Evolutionary conservation across 2,888 invertebrate genomes (phyloP).

Genomic region (Miltochrista miniata): DNA sequence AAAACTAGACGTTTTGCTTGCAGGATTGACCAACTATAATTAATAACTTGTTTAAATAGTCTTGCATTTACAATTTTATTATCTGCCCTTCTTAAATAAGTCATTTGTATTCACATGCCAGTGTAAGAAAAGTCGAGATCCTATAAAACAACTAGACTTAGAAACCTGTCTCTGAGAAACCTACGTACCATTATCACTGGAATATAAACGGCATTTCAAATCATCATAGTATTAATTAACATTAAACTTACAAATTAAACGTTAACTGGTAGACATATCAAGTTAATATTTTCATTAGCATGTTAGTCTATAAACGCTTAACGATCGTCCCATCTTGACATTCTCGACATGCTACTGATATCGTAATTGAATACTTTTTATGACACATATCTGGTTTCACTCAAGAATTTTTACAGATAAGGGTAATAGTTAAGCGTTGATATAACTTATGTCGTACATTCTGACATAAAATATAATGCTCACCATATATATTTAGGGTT

Average conservation of each 20-base stretch:
- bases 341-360: slow-evolving; percentile 22
- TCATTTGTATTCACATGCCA: neutral
- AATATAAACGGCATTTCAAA: slow-evolving; percentile 8
- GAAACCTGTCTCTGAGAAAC: slow-evolving; percentile 10
- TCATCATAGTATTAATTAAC: too few species aligned
- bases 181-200: slow-evolving; percentile 20
- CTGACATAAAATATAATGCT: slow-evolving; percentile 4
- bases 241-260: too few species aligned
- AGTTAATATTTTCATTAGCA: slow-evolving; percentile 6
- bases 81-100: neutral
- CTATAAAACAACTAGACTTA: slow-evolving; percentile 6
- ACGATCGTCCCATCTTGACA: slow-evolving; percentile 22
- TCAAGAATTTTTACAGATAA: slow-evolving; percentile 18
- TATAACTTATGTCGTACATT: slow-evolving; percentile 12
- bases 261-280: neutral
- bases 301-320: slow-evolving; percentile 13
- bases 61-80: too few species aligned
- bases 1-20: too few species aligned
- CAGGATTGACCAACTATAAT: too few species aligned
- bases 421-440: slow-evolving; percentile 12
- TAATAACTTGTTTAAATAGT: too few species aligned
- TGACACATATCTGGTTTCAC: slow-evolving; percentile 19
- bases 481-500: too few species aligned
- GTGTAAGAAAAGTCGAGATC: neutral
- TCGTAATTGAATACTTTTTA: slow-evolving; percentile 27